Evolutionary conservation across 2,888 invertebrate genomes (phyloP).

Genomic region (Stegophylla sp.): DNA sequence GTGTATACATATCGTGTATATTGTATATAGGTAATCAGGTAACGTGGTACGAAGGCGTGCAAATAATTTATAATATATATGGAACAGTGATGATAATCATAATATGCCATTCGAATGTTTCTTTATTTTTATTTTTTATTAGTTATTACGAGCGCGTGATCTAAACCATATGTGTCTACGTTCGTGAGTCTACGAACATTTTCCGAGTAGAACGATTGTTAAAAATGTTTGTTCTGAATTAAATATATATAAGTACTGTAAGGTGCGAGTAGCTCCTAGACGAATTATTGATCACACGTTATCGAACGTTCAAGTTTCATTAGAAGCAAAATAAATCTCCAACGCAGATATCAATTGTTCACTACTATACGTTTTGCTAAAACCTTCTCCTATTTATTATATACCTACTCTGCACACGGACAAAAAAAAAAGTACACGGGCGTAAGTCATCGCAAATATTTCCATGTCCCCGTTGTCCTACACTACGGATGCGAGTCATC

Average conservation of each 20-base stretch:
- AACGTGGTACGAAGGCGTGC: background rate
- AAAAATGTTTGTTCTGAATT: background rate
- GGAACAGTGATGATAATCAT: slow-evolving; percentile 14
- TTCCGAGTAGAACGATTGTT: background rate
- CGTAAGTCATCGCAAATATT: background rate
- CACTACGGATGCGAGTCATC: background rate
- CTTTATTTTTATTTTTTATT: background rate
- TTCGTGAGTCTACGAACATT: background rate
- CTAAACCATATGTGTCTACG: no score
- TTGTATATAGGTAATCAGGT: background rate
- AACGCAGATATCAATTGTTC: no score
- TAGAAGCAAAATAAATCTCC: no score
- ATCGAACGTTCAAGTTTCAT: no score
- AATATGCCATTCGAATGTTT: slow-evolving; percentile 9
- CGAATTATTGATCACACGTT: no score
- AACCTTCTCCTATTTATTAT: no score
- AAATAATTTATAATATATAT: slow-evolving; percentile 17
- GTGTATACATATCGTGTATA: no score
- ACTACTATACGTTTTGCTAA: no score
- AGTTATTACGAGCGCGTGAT: background rate
- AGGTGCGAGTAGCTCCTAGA: no score
- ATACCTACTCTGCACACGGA: no score
- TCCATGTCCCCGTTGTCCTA: background rate
- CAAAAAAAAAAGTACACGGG: no score
- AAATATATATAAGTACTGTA: no score